A percentile compares a stretch with the other conserved stretches of the same genome.
These are phyloP conservation scores for Meloe dianella DNA, from an alignment of 2,888 invertebrate species.

Conservation along the genomic window DNA sequence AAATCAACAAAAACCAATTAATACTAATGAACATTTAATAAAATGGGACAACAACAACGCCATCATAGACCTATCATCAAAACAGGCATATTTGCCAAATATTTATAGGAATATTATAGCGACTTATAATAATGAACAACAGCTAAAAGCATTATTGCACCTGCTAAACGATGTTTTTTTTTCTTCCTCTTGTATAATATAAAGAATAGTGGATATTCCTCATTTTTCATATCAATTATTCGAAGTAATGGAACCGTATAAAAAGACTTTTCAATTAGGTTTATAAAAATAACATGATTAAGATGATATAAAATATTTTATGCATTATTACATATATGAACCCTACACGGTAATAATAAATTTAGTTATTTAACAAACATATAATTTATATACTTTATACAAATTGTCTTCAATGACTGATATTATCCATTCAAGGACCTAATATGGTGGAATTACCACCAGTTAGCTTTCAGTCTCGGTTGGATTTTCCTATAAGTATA, in stretches of 20 bases:
- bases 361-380: constrained; percentile 31
- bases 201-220: constrained; percentile 34
- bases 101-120: constrained; percentile 38
- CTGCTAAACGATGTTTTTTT: constrained; percentile 38
- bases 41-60: constrained; percentile 3
- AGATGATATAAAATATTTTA: constrained; percentile 36
- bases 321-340: constrained; percentile 37
- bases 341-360: constrained; percentile 32
- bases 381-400: constrained; percentile 37
- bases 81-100: not conserved
- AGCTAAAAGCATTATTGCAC: constrained; percentile 55
- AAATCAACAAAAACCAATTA: constrained; percentile 1
- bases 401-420: constrained; percentile 31
- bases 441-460: constrained; percentile 23
- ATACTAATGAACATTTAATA: constrained; percentile 6
- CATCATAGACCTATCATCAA: not conserved
- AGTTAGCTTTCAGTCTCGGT: constrained; percentile 45
- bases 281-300: constrained; percentile 46
- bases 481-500: constrained; percentile 47
- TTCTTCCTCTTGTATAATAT: not conserved
- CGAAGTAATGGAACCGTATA: constrained; percentile 37
- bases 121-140: constrained; percentile 57
- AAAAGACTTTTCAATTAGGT: constrained; percentile 40
- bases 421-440: constrained; percentile 28
- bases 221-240: not conserved